phyloP scores from a whole-genome alignment of 2,888 invertebrate species.

The Lithodes maja region DNA sequence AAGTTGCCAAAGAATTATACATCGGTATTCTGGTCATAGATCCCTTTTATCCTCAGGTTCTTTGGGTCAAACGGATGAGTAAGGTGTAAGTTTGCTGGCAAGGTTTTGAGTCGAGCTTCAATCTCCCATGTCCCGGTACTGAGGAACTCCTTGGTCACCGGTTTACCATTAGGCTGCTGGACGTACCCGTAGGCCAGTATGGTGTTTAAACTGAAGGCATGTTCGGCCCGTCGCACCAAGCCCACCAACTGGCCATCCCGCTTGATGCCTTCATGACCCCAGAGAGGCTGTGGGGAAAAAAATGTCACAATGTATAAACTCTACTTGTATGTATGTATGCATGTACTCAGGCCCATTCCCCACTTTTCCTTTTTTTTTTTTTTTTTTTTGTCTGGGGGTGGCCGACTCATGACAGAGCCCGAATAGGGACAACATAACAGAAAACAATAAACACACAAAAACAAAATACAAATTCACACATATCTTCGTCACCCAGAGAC shows the following conservation, averaged over 20 bases:
- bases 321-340: too few species aligned
- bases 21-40: constrained; percentile 73
- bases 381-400: too few species aligned
- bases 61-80: constrained; percentile 89
- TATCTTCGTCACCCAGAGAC: too few species aligned
- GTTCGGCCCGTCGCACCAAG: constrained; percentile 87
- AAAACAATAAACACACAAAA: too few species aligned
- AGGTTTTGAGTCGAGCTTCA: constrained; percentile 85
- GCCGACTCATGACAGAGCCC: too few species aligned
- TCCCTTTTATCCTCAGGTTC: constrained; percentile 83
- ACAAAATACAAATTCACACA: too few species aligned
- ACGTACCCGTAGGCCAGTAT: constrained; percentile 81
- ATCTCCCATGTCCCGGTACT: constrained; percentile 85
- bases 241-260: constrained; percentile 82
- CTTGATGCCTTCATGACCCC: constrained; percentile 89
- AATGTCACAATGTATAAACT: too few species aligned
- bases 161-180: constrained; percentile 31
- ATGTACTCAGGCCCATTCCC: too few species aligned
- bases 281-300: constrained; percentile 79
- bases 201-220: constrained; percentile 80
- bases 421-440: too few species aligned
- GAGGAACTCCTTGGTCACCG: constrained; percentile 74
- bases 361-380: too few species aligned
- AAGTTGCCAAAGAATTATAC: too few species aligned
- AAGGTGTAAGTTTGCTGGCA: constrained; percentile 82